Evolutionary conservation across 2,113 vertebrate species (phyloP), one percentile per base, ranked within the genome.

Genomic region (Platysternon megacephalum): DNA sequence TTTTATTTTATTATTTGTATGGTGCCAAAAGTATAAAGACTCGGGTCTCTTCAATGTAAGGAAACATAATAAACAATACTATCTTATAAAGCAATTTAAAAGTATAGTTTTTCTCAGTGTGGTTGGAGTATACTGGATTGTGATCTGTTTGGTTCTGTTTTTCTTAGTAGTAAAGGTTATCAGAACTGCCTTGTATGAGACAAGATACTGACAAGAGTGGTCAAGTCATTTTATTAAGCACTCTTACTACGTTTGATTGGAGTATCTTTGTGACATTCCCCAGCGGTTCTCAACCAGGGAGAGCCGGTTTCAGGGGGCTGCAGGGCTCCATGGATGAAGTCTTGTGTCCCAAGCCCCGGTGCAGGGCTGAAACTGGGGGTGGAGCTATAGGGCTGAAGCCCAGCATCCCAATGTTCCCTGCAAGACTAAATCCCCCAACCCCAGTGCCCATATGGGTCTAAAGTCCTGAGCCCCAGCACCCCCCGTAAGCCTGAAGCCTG

Each of bases 11-110:
- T 91, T 87, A 49, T 22, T 83, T 48, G 89, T 89, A 55, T 91
- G 84, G 74, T 44, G 32, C 14, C 6, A 74, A 42, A 88, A 91
- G 26, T 51, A 80, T 91, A 39, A 78, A 94, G 85, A 42, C 2
- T 1, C 14, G 68, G 7, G 89, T 85, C 78, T 82, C 48, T 24
- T 74, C 65, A 83, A 26, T 46, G 11, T 53, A 87, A 48, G 29
- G 82, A 90, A 93, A 87, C 79, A 26, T 2, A 90, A 16, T 61
- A 48, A 90, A 44, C 1, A 1, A 8, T 82, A 3, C 29, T 29
- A 32, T 61, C 58, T 72, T 91, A 93, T 55, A 61, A 82, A 93
- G 44, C 86, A 49, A 82, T 86, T 89, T 80, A 82, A 84, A 92
- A 87, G 1, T 82, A 29, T 44, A 11, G 2, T 42, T 94, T 86